Evolutionary conservation across 2,797 vertebrate species (phyloP), one percentile per base, ranked within the genome.

Genomic region (Ctenopoma multispine): DNA sequence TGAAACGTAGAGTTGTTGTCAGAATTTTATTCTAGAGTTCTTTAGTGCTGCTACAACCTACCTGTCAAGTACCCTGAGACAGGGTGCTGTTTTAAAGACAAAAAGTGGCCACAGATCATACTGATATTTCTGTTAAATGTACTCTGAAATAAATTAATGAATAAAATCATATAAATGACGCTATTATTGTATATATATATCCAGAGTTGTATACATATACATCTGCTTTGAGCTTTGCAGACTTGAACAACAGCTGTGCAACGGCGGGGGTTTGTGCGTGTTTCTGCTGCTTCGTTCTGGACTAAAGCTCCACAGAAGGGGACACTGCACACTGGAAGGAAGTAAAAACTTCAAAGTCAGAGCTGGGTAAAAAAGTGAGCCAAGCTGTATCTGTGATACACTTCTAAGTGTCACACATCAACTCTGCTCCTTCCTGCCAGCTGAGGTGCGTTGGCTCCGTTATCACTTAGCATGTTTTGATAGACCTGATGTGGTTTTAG

Each of bases 361-460:
- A 62, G 41, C 36, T 23, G 61, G 38, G 21, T 58, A 27, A 41
- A 10, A 66, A 81, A 72, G 34, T 66, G 74, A 80, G 80, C 75
- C 80, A 80, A 80, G 17, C 67, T 29, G 34, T 5, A 46, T 57
- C 69, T 29, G 27, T 71, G 49, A 75, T 63, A 63, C 29, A 14
- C 47, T 49, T 31, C 59, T 70, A 71, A 10, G 75, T 70, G 47
- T 82, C 76, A 80, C 63, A 62, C 77, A 63, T 17, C 54, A 21
- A 69, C 61, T 80, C 58, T 31, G 59, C 64, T 73, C 58, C 54
- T 83, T 83, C 77, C 83, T 82, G 77, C 57, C 62, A 41, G 4
- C 13, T 47, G 65, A 76, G 72, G 59, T 9, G 72, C 50, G 53
- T 56, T 65, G 13, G 67, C 57, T 20, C 41, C 11, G 1, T 0